phyloP scores from a whole-genome alignment of 2,888 invertebrate genomes.

The Papilio gigon region DNA sequence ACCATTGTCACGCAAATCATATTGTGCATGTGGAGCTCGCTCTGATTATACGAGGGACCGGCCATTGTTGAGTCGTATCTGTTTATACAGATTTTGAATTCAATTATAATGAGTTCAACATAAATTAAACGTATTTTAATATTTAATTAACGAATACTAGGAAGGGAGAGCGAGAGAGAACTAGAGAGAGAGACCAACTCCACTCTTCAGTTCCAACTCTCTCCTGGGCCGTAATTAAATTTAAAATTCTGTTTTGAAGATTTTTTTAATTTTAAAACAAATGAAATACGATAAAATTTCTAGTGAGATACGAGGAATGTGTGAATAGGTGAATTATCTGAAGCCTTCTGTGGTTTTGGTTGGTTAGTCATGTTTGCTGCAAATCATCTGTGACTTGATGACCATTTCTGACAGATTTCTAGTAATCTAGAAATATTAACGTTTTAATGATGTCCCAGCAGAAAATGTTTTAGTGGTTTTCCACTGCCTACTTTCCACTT shows the following conservation, averaged over 20 bases:
- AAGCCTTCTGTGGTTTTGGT: constrained; percentile 6
- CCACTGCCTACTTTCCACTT: no score
- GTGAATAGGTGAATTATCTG: no score
- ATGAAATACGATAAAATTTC: no score
- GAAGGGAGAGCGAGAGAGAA: no score
- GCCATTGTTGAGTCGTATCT: constrained; percentile 37
- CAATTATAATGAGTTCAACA: background rate
- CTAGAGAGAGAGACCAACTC: no score
- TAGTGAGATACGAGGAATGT: no score
- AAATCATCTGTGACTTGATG: constrained; percentile 6
- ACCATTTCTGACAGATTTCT: constrained; percentile 9
- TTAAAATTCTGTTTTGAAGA: background rate
- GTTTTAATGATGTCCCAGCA: background rate
- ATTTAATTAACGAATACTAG: background rate
- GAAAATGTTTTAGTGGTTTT: no score
- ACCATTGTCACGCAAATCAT: constrained; percentile 40
- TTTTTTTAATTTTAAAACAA: no score
- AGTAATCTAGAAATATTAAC: background rate
- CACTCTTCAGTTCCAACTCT: no score
- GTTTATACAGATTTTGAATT: constrained; percentile 33
- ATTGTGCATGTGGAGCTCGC: constrained; percentile 32
- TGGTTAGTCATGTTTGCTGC: background rate
- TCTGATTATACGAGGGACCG: constrained; percentile 18
- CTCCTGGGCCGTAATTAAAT: no score
- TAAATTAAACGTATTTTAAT: background rate